A percentile compares a stretch with the other conserved stretches of the same genome.
phyloP scores from a whole-genome alignment of 2,113 vertebrate species.

The Neodon shergylaensis region DNA sequence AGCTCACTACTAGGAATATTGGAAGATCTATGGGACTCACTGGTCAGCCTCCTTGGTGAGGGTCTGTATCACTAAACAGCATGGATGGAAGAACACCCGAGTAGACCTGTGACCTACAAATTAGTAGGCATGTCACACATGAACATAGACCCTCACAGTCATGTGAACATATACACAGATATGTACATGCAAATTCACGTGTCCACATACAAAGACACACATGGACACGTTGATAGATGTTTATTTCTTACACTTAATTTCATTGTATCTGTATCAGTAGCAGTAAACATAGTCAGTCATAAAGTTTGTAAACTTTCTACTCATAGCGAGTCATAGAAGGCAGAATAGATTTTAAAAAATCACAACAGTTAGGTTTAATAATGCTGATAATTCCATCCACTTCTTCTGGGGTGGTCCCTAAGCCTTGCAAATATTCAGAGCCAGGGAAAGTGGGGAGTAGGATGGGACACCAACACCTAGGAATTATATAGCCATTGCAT shows the following conservation, averaged over 20 bases:
- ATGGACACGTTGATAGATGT: not conserved
- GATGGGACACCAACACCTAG: not conserved
- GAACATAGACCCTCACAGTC: not conserved
- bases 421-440: not conserved
- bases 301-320: not conserved
- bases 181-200: not conserved
- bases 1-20: not conserved
- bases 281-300: not conserved
- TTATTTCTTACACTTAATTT: conserved; percentile 10
- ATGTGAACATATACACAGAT: not conserved
- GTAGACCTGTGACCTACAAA: not conserved
- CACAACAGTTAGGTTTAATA: not conserved
- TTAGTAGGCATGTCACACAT: not conserved
- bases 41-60: not conserved
- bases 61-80: not conserved
- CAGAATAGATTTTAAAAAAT: not conserved
- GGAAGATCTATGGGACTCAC: not conserved
- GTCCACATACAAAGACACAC: not conserved
- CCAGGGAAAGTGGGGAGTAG: not conserved
- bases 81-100: not conserved
- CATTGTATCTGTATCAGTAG: not conserved
- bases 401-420: not conserved
- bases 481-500: not conserved
- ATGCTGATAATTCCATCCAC: not conserved
- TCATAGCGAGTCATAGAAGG: not conserved